phyloP scores from a whole-genome alignment of 1,140 invertebrate species.

The roundworm (Caenorhabditis elegans) region WBcel235 BX284602.5:4724501-4725000 shows the following conservation, averaged over 20 bases:
- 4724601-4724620: too few species aligned
- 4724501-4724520: background rate
- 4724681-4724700: constrained; percentile 2
- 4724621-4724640: too few species aligned
- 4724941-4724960: too few species aligned
- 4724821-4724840: background rate
- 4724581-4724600: background rate
- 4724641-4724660: constrained; percentile 8
- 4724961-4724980: too few species aligned
- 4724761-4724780: background rate
- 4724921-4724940: background rate
- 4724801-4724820: background rate
- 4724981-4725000: too few species aligned
- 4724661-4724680: constrained; percentile 23
- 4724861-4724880: background rate
- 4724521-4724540: background rate
- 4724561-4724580: background rate
- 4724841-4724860: background rate
- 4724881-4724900: background rate
- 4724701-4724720: background rate
- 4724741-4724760: background rate
- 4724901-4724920: background rate
- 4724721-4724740: constrained; percentile 40
- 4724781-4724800: background rate
- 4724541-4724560: constrained; percentile 22